phyloP scores from a whole-genome alignment of 2,113 vertebrate genomes.

The Dasyprocta punctata region DNA sequence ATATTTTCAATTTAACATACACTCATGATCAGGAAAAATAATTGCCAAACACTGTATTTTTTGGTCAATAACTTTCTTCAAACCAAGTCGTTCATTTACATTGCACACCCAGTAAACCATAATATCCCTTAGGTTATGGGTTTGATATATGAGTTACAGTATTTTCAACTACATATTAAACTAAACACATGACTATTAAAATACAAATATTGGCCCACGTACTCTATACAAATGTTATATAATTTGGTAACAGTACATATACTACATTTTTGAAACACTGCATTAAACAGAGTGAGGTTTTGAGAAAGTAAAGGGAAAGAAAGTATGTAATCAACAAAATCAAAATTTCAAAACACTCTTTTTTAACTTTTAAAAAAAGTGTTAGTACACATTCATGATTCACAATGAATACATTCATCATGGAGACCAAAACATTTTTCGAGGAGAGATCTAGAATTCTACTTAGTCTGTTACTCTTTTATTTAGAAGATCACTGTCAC shows the following conservation, averaged over 20 bases:
- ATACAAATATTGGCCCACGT: background rate
- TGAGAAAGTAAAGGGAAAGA: background rate
- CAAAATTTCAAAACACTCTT: constrained; percentile 42
- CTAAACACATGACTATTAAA: constrained; percentile 40
- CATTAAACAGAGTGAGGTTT: background rate
- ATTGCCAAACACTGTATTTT: constrained; percentile 53
- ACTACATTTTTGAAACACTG: constrained; percentile 27
- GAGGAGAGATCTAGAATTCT: background rate
- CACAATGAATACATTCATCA: background rate
- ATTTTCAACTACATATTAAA: background rate
- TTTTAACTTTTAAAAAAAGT: background rate
- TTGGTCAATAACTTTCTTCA: constrained; percentile 68
- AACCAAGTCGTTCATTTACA: background rate
- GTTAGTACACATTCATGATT: background rate
- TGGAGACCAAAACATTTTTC: background rate
- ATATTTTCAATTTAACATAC: constrained; percentile 61
- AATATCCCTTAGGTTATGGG: background rate
- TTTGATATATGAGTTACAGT: background rate
- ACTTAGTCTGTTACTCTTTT: constrained; percentile 20
- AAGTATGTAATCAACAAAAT: constrained; percentile 13
- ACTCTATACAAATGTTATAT: background rate
- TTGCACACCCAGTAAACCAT: background rate
- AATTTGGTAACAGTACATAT: background rate
- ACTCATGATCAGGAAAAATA: constrained; percentile 66
- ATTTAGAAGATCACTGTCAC: background rate